Percentiles rank a stretch among this genome's conserved stretches.
Conservation (phyloP, 2,888 invertebrate genomes). For the Pardosa pseudoannulata region DNA sequence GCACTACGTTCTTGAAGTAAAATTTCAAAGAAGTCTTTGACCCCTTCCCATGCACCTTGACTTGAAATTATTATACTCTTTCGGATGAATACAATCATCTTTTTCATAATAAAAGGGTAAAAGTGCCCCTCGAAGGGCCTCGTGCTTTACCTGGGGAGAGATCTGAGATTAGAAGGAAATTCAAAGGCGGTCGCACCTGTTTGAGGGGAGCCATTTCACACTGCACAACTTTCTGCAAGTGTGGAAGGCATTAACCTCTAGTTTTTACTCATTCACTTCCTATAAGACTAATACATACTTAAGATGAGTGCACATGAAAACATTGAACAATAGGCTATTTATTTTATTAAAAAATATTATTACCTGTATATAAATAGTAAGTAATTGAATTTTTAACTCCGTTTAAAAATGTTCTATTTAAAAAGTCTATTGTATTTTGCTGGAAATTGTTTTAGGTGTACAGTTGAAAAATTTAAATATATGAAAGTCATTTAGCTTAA, state of each 20-base stretch:
- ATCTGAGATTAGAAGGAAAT: neutral
- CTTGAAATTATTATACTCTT: neutral
- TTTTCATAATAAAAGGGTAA: neutral
- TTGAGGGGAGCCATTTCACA: neutral
- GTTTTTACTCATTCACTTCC: neutral
- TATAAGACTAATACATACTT: too few species aligned
- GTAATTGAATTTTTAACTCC: too few species aligned
- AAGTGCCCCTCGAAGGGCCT: neutral
- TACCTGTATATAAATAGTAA: too few species aligned
- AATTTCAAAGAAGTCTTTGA: neutral
- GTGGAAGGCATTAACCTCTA: neutral
- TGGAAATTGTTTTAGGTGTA: too few species aligned
- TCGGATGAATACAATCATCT: neutral
- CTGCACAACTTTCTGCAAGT: neutral
- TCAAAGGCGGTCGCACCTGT: conserved; percentile 8
- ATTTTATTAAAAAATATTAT: too few species aligned
- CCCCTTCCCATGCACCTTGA: neutral
- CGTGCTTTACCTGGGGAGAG: conserved; percentile 10
- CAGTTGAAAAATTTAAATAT: too few species aligned
- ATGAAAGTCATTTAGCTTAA: too few species aligned
- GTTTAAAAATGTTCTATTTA: too few species aligned
- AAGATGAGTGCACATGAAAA: too few species aligned
- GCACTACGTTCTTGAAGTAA: too few species aligned
- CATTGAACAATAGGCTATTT: too few species aligned
- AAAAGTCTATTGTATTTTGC: too few species aligned